Base-by-base conservation (phyloP, 92 coral and sea anemone genomes). In the Anthopleura xanthogrammica region DNA sequence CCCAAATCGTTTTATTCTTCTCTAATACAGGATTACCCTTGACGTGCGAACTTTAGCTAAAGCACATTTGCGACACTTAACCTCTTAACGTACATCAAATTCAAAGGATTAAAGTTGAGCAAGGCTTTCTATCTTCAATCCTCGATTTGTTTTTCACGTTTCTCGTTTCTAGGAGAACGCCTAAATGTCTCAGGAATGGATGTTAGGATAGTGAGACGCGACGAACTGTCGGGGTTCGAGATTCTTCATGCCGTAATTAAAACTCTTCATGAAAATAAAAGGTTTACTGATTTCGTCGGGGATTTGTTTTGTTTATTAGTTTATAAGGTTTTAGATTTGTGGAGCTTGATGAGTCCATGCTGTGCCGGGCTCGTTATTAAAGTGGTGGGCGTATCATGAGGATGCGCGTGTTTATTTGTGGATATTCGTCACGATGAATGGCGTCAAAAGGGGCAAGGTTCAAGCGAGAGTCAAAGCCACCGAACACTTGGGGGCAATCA, bases 1-100 rank as follows among this genome's bases (percentile, higher is more conserved):
- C 41, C 74, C 17, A 24, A 68, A 68, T 68, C 74, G 42, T 36
- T 36, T 68, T 68, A 68, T 23, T 42, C 74, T 68, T 9, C 58
- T 12, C 74, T 68, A 68, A 68, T 68, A 68, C 74, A 68, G 74
- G 74, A 68, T 68, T 68, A 68, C 74, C 46, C 74, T 68, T 22
- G 74, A 68, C 74, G 74, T 68, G 74, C 42, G 16, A 68, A 68
- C 74, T 68, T 68, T 22, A 68, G 74, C 29, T 68, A 68, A 68
- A 29, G 74, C 74, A 68, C 40, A 68, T 68, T 68, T 68, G 12
- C 41, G 36, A 68, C 74, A 68, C 74, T 68, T 68, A 68, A 68
- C 13, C 74, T 23, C 74, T 68, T 68, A 29, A 16, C 41, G 74
- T 68, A 68, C 74, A 68, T 68, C 46, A 29, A 23, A 23, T 68